Evolutionary conservation across 2,888 invertebrate species (phyloP).

Genomic region (Halictus quadricinctus): DNA sequence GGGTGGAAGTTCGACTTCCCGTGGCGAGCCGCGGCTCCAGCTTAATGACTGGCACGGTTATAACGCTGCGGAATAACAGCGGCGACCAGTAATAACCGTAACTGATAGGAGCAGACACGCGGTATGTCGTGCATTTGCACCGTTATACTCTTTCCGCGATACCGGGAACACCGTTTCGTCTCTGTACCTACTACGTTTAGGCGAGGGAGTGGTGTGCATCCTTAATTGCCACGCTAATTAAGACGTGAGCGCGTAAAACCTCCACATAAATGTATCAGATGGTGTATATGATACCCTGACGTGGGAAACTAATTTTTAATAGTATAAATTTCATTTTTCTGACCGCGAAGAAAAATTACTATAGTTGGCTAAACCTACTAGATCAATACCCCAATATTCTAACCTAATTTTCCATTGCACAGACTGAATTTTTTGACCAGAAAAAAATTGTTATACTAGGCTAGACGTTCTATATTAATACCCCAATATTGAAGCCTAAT

Average conservation of each 20-base stretch:
- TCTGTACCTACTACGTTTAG: neutral
- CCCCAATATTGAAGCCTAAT: too few relatives aligned
- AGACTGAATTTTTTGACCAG: too few relatives aligned
- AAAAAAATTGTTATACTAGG: too few relatives aligned
- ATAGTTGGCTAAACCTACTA: too few relatives aligned
- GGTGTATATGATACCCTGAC: too few relatives aligned
- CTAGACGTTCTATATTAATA: too few relatives aligned
- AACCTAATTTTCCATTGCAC: too few relatives aligned
- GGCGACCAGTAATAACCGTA: conserved; percentile 44
- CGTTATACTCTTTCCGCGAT: conserved; percentile 26
- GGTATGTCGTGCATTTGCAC: conserved; percentile 9
- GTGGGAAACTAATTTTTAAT: too few relatives aligned
- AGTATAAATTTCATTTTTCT: too few relatives aligned
- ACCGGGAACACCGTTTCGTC: neutral
- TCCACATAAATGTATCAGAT: neutral
- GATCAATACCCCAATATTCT: too few relatives aligned
- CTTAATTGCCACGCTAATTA: neutral
- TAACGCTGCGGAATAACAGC: conserved; percentile 39
- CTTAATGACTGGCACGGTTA: conserved; percentile 50
- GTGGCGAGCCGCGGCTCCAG: conserved; percentile 24
- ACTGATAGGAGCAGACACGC: conserved; percentile 34
- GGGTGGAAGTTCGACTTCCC: conserved; percentile 41
- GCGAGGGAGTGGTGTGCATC: neutral
- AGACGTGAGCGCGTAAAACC: neutral
- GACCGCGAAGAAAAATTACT: too few relatives aligned